These are phyloP conservation scores for Hemichromis elongatus DNA, from an alignment of 2,113 vertebrate genomes.

Conservation along the genomic window DNA sequence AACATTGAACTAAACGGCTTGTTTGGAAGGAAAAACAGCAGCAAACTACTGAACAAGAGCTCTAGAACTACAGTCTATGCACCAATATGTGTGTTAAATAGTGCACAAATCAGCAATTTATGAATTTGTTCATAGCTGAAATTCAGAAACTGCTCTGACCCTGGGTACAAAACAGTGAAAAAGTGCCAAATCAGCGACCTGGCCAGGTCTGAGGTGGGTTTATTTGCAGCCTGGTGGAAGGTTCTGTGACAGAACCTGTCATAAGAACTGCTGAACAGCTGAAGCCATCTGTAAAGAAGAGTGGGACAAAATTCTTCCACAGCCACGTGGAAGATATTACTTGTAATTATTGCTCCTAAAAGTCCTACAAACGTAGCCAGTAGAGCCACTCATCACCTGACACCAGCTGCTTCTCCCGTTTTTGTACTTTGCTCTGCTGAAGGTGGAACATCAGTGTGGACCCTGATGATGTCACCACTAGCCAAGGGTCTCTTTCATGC, in stretches of 20 bases:
- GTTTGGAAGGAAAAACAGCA: neutral
- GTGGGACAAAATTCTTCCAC: neutral
- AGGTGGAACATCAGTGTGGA: conserved; percentile 72
- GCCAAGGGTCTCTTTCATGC: conserved; percentile 74
- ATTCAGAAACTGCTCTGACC: neutral
- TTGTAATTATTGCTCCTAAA: neutral
- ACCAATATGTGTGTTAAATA: neutral
- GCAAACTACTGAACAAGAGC: neutral
- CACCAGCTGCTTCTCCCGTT: neutral
- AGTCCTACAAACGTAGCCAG: neutral
- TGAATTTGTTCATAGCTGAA: neutral
- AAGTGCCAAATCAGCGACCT: too few species aligned
- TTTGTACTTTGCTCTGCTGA: neutral
- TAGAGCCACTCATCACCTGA: rapidly evolving
- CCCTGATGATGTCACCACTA: conserved; percentile 73
- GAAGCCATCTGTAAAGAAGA: neutral
- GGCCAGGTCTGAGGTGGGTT: too few species aligned
- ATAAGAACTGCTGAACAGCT: neutral
- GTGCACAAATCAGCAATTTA: neutral
- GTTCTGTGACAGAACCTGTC: neutral
- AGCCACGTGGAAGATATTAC: neutral
- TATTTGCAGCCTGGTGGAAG: neutral
- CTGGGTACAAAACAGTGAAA: too few species aligned
- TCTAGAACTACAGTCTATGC: neutral
- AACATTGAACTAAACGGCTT: neutral